Evolutionary conservation across 2,888 invertebrate genomes (phyloP), one percentile per base, ranked within the genome.

Genomic region (Rapana venosa): DNA sequence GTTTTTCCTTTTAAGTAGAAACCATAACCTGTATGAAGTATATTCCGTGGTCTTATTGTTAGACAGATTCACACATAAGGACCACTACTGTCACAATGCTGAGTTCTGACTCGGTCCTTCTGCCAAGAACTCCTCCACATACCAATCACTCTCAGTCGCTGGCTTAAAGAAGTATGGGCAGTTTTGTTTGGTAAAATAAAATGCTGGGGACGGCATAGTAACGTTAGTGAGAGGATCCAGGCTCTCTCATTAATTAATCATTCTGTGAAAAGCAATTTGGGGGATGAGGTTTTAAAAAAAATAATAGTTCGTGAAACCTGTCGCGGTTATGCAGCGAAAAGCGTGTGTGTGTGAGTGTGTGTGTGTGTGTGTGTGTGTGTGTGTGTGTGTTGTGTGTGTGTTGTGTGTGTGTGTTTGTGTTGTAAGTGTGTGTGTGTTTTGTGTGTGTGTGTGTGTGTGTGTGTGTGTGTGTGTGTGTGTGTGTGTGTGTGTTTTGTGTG

Each of bases 381-480:
- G n/a, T 30, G 30, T 77, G 74, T n/a, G 74, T 77, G 66, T 17
- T 66, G 74, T 77, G 74, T 77, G 74, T 35, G 17, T 22, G 22
- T n/a, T 77, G 35, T 81, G 81, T 81, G n/a, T 81, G 35, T 79
- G 61, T 26, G 85, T 85, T 13, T 85, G 56, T n/a, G n/a, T n/a
- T n/a, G n/a, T n/a, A 47, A 47, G 47, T 74, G 74, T 74, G 74
- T 74, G n/a, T 74, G 74, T 26, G n/a, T 74, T n/a, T n/a, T 79
- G 32, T 79, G 22, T 79, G 32, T 79, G 22, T 79, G 79, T 79
- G 32, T 79, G 22, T 32, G 11, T 79, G 35, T 79, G 22, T 32
- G 32, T 56, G 15, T 85, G 61, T 70, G 17, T 36, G 32, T 83
- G 5, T 84, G 81, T 84, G 58, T 61, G 20, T 58, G 6, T n/a